Evolutionary conservation across 2,888 invertebrate species (phyloP), one percentile per base, ranked within the genome.

Genomic region (Andrena bucephala): DNA sequence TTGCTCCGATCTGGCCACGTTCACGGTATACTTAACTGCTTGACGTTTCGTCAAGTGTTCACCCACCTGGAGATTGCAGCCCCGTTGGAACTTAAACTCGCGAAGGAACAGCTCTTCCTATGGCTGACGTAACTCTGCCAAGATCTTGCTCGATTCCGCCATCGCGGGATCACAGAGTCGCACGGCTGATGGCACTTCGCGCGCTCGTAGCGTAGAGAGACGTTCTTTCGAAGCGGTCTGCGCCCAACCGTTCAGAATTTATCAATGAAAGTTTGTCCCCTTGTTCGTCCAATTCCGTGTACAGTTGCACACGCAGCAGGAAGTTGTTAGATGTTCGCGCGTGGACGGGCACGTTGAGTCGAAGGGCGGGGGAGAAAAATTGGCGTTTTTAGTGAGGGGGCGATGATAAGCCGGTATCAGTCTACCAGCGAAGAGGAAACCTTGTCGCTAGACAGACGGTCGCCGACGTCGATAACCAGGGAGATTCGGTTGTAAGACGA

Each of bases 371-470:
- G 84, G 77, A 60, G 59, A 72, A n/a, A 57, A 85, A 83, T 72
- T 84, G 60, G 75, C 79, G 42, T 73, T 83, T 86, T 83, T 82
- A 68, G 48, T n/a, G 67, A 27, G 76, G 67, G 63, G 57, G 29
- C 68, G 57, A 79, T 72, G 90, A 90, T 89, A 90, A 88, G 69
- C 7, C 77, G 67, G 52, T 85, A 87, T 87, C 84, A 24, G 69
- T 70, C 36, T n/a, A 67, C 71, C 82, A 74, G 73, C 72, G 79
- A 72, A 62, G 89, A 84, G 87, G 83, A 89, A 87, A 89, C 48
- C 79, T 85, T 83, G 84, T 86, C 86, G 89, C 89, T 89, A 94
- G 93, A 94, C 94, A 91, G 85, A 77, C 91, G 80, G 93, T 92
- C 93, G 94, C 93, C 93, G 80, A 70, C 59, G 72, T 65, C 59